Evolutionary conservation across 2,888 invertebrate genomes (phyloP), one percentile per base, ranked within the genome.

Genomic region (Macrostomum cliftonense): DNA sequence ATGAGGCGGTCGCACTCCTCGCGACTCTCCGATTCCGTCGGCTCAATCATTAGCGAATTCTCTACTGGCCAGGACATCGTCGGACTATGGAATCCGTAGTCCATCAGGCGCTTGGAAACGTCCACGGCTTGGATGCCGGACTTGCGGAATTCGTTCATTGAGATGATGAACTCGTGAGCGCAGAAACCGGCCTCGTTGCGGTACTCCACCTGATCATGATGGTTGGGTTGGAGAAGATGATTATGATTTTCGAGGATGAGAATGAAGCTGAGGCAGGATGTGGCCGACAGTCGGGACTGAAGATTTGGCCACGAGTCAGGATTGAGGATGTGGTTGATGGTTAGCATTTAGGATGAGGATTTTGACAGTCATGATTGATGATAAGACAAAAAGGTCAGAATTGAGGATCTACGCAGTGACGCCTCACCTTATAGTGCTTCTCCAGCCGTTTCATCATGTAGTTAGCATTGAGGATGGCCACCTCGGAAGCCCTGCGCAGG

Each of bases 21-120:
- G 64, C 88, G 84, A 62, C 91, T 86, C 70, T 99, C 97, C 0
- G 91, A 93, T 71, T 97, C 97, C 0, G 97, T 99, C 0, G 97
- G 97, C 70, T 99, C 97, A 54, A 97, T 83, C 97, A 97, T 97
- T 46, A 99, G 73, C 1, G 93, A 89, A 2, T 93, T 91, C 1
- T 82, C 77, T 0, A 97, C 95, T 0, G 97, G 97, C 87, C 88
- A 97, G 0, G 93, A 93, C 81, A 97, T 91, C 0, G 97, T 97
- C 0, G 97, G 97, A 0, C 97, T 91, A 69, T 99, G 97, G 70
- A 95, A 95, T 52, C 84, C 77, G 64, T 86, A 97, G 69, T 97
- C 97, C 84, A 95, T 95, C 13, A 97, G 76, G 52, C 97, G 60
- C 67, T 99, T 99, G 0, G 97, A 95, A 59, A 97, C 83, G 70